Base-by-base conservation (phyloP, 2,113 vertebrate species). In the Oreocharis arfaki region DNA sequence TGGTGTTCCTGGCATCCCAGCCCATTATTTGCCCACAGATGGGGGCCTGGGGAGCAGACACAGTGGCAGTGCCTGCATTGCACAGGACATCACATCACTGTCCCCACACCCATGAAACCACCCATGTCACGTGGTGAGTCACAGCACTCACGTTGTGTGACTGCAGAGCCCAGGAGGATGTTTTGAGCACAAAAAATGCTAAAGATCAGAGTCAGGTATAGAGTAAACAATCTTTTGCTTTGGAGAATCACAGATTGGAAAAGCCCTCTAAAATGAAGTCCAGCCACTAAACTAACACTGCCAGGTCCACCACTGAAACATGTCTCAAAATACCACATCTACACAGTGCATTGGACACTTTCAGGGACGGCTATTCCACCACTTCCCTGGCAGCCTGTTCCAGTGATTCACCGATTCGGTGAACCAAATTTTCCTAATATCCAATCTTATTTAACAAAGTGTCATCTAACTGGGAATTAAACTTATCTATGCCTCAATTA, bases 11-110 rank as follows among this genome's bases (percentile, higher is more conserved):
- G 23, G 8, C 37, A 68, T 49, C 74, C 41, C 52, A 79, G 52
- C 22, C 65, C 57, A 28, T 7, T 27, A 0, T 8, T 17, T 59
- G 10, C 39, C 60, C 60, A 10, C 44, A 16, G 53, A 9, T 2
- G 0, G 17, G 60, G 46, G 2, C 23, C 9, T 23, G 55, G 28
- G 71, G 39, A 70, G 81, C 49, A 78, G 47, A 16, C 23, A 7
- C 10, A 1, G 1, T 19, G 63, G 55, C 64, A 41, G 32, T 33
- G 70, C 16, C 35, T 37, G 28, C 0, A 0, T 6, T 39, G 16
- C 4, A 4, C 3, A 49, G 82, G 46, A 56, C 74, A 28, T 7
- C 35, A 4, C 3, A 0, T n/a, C 49, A 4, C 41, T 61, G 50
- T 53, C 55, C 64, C 59, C 32, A 30, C 11, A 12, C 20, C 3